phyloP scores from a whole-genome alignment of 2,113 vertebrate genomes.

The Pangasianodon gigas region DNA sequence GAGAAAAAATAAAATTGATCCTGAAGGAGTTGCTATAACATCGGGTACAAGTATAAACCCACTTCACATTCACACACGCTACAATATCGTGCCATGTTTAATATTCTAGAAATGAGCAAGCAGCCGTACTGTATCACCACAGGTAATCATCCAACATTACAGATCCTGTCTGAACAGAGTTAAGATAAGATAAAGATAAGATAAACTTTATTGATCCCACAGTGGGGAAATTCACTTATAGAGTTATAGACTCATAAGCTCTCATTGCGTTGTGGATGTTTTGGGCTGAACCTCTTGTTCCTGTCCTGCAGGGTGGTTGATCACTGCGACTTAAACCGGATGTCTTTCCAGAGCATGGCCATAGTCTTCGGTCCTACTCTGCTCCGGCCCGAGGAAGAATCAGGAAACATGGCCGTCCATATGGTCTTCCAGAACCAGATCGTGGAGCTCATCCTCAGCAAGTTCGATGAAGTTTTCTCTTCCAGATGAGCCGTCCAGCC shows the following conservation, averaged over 20 bases:
- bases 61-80: neutral
- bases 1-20: too few species aligned
- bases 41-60: neutral
- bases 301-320: constrained; percentile 77
- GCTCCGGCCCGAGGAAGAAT: constrained; percentile 82
- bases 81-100: neutral
- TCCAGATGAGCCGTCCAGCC: constrained; percentile 63
- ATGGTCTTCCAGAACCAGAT: constrained; percentile 98
- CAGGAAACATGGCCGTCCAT: constrained; percentile 83
- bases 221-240: too few species aligned
- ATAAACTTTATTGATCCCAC: too few species aligned
- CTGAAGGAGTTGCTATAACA: too few species aligned
- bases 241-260: neutral
- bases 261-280: neutral
- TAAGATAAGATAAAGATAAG: too few species aligned
- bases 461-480: constrained; percentile 75
- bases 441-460: constrained; percentile 89
- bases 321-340: constrained; percentile 82
- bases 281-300: neutral
- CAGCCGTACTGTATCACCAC: neutral
- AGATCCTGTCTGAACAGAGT: neutral
- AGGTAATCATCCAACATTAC: neutral
- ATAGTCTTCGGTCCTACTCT: constrained; percentile 94
- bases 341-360: constrained; percentile 88
- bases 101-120: neutral